Evolutionary conservation across 2,113 vertebrate species (phyloP).

Genomic region (Uria aalge): DNA sequence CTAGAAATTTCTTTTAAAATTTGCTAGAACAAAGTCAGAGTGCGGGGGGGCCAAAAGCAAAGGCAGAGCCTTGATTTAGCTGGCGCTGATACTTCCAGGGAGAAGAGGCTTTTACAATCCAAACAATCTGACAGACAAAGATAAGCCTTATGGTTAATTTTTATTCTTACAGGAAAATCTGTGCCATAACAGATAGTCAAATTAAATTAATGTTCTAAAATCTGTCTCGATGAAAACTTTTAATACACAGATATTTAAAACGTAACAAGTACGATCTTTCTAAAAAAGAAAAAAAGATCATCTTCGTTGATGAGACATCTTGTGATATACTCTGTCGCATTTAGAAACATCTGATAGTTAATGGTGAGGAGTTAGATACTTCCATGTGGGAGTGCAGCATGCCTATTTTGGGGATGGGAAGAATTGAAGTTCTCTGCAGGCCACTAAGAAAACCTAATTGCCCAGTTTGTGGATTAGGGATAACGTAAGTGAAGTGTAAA

Average conservation of each 20-base stretch:
- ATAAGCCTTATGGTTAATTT: neutral
- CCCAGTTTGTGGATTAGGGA: neutral
- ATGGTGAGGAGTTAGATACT: neutral
- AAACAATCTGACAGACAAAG: neutral
- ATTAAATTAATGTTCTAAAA: neutral
- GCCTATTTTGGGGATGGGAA: neutral
- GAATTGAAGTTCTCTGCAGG: neutral
- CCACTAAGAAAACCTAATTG: neutral
- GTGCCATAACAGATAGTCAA: neutral
- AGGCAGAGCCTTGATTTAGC: neutral
- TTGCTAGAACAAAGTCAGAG: neutral
- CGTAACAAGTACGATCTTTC: neutral
- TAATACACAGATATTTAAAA: neutral
- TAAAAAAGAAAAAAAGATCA: neutral
- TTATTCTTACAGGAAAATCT: neutral
- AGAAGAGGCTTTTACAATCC: neutral
- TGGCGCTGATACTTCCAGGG: neutral
- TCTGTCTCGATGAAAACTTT: neutral
- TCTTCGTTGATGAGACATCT: neutral
- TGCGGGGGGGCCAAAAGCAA: neutral
- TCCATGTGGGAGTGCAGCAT: neutral
- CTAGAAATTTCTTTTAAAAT: conserved; percentile 23
- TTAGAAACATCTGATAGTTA: neutral
- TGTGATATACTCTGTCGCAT: neutral
- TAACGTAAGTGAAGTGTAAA: neutral